These are phyloP conservation scores for Miltochrista miniata DNA, from an alignment of 2,888 invertebrate genomes.

Conservation along the genomic window DNA sequence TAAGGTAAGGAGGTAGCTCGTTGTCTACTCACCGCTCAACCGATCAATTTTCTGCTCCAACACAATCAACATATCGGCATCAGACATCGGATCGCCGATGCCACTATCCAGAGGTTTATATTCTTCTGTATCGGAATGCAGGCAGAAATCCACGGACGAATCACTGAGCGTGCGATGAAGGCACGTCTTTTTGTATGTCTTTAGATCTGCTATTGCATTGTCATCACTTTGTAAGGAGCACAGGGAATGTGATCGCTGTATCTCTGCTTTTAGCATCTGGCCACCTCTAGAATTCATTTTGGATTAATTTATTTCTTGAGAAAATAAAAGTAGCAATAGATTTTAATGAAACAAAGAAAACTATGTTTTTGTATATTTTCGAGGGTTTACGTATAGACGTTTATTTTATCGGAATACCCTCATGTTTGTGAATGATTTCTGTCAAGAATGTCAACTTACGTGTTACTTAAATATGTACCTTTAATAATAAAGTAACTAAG, in stretches of 20 bases:
- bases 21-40: constrained; percentile 49
- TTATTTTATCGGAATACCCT: no score
- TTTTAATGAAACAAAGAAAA: no score
- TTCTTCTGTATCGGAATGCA: constrained; percentile 40
- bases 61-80: constrained; percentile 39
- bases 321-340: no score
- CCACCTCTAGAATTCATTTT: constrained; percentile 18
- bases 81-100: constrained; percentile 35
- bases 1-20: no score
- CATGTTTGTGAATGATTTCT: no score
- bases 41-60: constrained; percentile 64
- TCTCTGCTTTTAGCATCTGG: not conserved
- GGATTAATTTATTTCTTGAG: no score
- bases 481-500: no score
- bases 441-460: no score
- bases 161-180: constrained; percentile 38
- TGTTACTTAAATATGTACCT: no score
- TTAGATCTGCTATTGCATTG: not conserved
- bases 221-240: constrained; percentile 24
- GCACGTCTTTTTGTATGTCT: constrained; percentile 10
- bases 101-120: constrained; percentile 39
- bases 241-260: constrained; percentile 17
- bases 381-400: no score
- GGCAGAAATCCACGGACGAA: constrained; percentile 40
- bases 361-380: no score